These are phyloP conservation scores for Lophius piscatorius DNA, from an alignment of 2,113 vertebrate genomes.

Conservation along the genomic window DNA sequence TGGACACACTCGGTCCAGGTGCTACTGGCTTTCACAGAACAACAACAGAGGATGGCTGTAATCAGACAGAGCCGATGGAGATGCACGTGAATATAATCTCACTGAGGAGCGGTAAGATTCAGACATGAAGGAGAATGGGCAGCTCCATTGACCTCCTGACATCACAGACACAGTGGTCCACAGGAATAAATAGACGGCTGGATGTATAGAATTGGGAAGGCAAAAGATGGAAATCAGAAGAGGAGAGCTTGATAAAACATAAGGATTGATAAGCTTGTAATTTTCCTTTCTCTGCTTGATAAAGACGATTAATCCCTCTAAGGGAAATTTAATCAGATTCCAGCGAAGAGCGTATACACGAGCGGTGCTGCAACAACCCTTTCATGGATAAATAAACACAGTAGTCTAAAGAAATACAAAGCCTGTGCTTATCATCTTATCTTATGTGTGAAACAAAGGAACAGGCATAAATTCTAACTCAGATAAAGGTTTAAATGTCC, in stretches of 20 bases:
- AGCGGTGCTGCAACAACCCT: constrained; percentile 51
- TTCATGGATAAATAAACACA: constrained; percentile 59
- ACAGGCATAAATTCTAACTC: constrained; percentile 3
- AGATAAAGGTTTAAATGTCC: constrained; percentile 20
- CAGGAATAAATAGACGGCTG: constrained; percentile 35
- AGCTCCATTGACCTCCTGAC: constrained; percentile 50
- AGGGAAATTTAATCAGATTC: constrained; percentile 68
- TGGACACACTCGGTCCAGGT: too few relatives aligned
- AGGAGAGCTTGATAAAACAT: constrained; percentile 49
- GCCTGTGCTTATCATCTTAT: constrained; percentile 10
- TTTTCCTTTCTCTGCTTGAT: constrained; percentile 63
- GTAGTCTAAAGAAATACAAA: constrained; percentile 50
- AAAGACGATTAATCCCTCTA: constrained; percentile 76
- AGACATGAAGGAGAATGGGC: constrained; percentile 45
- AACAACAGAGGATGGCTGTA: constrained; percentile 27
- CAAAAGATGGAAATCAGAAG: constrained; percentile 24
- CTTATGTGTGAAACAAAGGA: constrained; percentile 13
- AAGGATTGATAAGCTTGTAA: constrained; percentile 62
- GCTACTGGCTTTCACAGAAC: constrained; percentile 15
- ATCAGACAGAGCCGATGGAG: constrained; percentile 17
- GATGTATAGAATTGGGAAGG: constrained; percentile 18
- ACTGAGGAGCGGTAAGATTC: too few relatives aligned
- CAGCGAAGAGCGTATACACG: constrained; percentile 51
- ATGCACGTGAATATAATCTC: constrained; percentile 1
- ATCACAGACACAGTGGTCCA: constrained; percentile 27